Evolutionary conservation across 2,888 invertebrate species (phyloP).

Genomic region (Campopleginae sp.): DNA sequence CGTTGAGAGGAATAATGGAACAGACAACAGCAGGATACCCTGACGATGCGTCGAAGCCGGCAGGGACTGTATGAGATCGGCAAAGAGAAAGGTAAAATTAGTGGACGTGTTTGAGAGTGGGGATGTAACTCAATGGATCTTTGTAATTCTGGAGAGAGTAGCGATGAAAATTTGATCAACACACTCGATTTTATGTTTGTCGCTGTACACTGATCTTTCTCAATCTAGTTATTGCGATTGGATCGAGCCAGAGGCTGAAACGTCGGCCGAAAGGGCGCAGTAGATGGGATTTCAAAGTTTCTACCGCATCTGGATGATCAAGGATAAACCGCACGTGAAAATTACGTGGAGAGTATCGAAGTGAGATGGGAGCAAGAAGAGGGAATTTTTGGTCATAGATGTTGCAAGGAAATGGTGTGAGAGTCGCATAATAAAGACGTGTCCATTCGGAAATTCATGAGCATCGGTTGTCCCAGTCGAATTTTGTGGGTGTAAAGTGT

Average conservation of each 20-base stretch:
- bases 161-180: conserved; percentile 6
- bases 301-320: conserved; percentile 54
- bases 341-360: conserved; percentile 50
- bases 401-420: conserved; percentile 53
- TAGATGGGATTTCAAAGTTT: conserved; percentile 33
- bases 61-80: neutral
- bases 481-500: conserved; percentile 81
- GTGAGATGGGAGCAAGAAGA: conserved; percentile 11
- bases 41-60: neutral
- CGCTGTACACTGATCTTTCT: conserved; percentile 43
- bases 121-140: neutral
- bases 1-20: neutral
- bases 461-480: conserved; percentile 71
- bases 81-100: neutral
- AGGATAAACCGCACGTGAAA: conserved; percentile 64
- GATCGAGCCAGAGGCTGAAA: no score
- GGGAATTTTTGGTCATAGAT: conserved; percentile 32
- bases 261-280: conserved; percentile 53
- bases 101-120: neutral
- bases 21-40: neutral
- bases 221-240: conserved; percentile 54
- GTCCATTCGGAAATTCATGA: conserved; percentile 64
- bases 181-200: neutral
- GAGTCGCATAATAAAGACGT: conserved; percentile 72
- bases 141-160: neutral